Conservation (phyloP, 2,113 vertebrate species). For the Notarius lentiginosus region DNA sequence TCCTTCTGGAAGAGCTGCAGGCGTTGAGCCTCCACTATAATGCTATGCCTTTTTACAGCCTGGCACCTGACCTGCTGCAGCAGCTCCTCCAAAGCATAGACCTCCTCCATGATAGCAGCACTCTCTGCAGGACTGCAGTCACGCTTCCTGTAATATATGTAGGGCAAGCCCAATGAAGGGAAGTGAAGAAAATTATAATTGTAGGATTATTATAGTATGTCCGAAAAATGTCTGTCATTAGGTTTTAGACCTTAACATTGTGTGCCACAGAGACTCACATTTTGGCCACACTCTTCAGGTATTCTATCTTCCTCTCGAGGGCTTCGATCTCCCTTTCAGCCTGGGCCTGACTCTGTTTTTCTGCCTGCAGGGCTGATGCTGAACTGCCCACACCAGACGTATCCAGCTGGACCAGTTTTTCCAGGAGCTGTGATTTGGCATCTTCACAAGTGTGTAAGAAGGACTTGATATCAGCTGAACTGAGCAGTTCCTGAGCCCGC, state of each 20-base stretch:
- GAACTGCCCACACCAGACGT: slow-evolving; percentile 63
- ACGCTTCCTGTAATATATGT: slow-evolving; percentile 70
- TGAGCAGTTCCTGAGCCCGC: slow-evolving; percentile 77
- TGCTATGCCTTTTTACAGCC: slow-evolving; percentile 54
- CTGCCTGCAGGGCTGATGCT: slow-evolving; percentile 60
- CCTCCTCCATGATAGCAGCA: slow-evolving; percentile 74
- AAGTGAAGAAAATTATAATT: neutral
- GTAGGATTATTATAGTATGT: neutral
- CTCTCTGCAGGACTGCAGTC: slow-evolving; percentile 79
- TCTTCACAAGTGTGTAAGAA: slow-evolving; percentile 81
- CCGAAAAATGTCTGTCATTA: neutral
- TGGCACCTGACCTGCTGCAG: slow-evolving; percentile 68
- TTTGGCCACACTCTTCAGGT: slow-evolving; percentile 76
- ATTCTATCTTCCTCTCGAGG: slow-evolving; percentile 78
- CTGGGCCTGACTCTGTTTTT: slow-evolving; percentile 64
- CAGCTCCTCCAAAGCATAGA: slow-evolving; percentile 75
- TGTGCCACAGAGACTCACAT: slow-evolving; percentile 67
- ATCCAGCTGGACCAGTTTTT: slow-evolving; percentile 65
- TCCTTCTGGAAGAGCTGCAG: slow-evolving; percentile 75
- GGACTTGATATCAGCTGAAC: slow-evolving; percentile 68
- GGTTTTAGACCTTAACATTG: neutral
- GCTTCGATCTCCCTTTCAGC: slow-evolving; percentile 74
- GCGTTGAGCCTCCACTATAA: slow-evolving; percentile 63
- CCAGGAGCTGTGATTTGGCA: slow-evolving; percentile 70
- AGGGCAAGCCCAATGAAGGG: neutral